Percentiles rank a stretch among this genome's conserved stretches.
Conservation (phyloP, 2,888 invertebrate species). For the Drosophila austrosaltans region DNA sequence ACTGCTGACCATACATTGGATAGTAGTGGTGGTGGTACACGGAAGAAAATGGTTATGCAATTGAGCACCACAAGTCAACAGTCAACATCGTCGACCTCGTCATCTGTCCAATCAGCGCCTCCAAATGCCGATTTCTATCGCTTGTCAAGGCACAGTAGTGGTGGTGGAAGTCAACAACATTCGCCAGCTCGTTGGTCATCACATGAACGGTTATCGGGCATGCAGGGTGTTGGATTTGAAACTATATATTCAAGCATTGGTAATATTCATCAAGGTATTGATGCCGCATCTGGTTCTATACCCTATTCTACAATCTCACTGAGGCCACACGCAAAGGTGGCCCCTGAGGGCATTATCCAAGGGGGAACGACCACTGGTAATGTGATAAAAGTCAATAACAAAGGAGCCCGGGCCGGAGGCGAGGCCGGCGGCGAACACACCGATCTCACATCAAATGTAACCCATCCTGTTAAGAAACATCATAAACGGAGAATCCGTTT, state of each 20-base stretch:
- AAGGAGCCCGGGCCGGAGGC: not conserved
- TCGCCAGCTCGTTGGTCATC: constrained; percentile 52
- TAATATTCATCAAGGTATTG: not conserved
- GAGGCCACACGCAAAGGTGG: not conserved
- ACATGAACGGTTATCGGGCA: constrained; percentile 45
- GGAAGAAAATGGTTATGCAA: constrained; percentile 71
- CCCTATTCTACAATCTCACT: not conserved
- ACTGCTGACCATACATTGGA: not conserved
- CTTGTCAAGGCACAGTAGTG: constrained; percentile 29
- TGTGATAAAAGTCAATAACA: not conserved
- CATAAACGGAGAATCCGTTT: constrained; percentile 5
- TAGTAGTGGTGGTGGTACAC: constrained; percentile 10
- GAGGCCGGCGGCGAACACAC: not conserved
- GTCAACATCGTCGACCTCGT: constrained; percentile 73
- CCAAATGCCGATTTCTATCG: constrained; percentile 47
- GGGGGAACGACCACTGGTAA: not conserved
- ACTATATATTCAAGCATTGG: constrained; percentile 4
- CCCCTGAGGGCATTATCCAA: not conserved
- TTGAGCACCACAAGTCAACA: constrained; percentile 74
- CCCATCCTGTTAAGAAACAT: not conserved
- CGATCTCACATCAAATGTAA: not conserved
- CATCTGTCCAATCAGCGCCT: constrained; percentile 73
- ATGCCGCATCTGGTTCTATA: not conserved
- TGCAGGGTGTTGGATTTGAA: constrained; percentile 18
- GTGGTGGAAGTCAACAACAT: constrained; percentile 36